Evolutionary conservation across 92 coral and sea anemone species (phyloP), one percentile per base, ranked within the genome.

Genomic region (Phenganax stokvisi): DNA sequence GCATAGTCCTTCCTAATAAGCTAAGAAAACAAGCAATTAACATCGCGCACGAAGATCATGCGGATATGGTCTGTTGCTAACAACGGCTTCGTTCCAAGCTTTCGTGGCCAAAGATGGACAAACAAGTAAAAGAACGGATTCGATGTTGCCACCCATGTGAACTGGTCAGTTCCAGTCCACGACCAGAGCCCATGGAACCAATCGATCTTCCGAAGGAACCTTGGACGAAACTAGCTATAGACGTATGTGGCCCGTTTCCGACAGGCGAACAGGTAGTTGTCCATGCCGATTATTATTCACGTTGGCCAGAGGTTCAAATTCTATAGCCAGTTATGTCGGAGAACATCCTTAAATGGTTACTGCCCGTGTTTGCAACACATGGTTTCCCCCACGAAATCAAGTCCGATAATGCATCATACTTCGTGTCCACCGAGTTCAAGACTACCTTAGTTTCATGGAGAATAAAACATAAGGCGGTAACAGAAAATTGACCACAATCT

Each of bases 161-260:
- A 77, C 37, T 69, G 11, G 79, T 79, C 75, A 20, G 20, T 52
- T 75, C 74, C 29, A 37, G 47, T 37, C 54, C 79, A 57, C 81
- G 20, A 86, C 86, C 11, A 62, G 80, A 86, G 77, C 92, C 89
- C 67, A 62, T 86, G 79, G n/a, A 56, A 12, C 84, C 86, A 15
- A 89, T 88, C n/a, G 77, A 86, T 0, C 88, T 89, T 52, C 89
- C 86, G 12, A 55, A 84, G 74, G 56, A 70, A 87, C 79, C 74
- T 10, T 84, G 83, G 77, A 69, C 82, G 5, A 44, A 61, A 7
- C 67, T 7, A 37, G 67, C 25, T 15, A 85, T 85, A 20, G 89
- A 85, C 53, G 60, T 86, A 12, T 80, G 92, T 63, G 92, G 88
- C 15, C 88, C 86, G n/a, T 86, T 89, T 53, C 90, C 88, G 58